These are phyloP conservation scores for Megalops atlanticus DNA, from an alignment of 2,113 vertebrate genomes.

Conservation along the genomic window DNA sequence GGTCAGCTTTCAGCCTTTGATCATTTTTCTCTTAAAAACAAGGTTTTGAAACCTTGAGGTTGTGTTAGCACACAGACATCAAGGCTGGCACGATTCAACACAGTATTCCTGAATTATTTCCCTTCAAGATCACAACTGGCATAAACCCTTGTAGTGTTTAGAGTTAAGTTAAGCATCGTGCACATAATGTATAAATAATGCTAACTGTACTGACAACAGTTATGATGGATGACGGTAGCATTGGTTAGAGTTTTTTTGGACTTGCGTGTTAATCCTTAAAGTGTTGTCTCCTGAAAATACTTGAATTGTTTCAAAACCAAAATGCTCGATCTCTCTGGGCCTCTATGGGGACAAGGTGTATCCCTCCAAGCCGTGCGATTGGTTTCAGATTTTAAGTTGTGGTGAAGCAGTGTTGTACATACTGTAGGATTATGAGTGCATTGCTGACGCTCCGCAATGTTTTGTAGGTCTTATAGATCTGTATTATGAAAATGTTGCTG, in stretches of 20 bases:
- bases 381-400: conserved; percentile 33
- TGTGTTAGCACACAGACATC: not conserved
- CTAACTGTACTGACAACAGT: not conserved
- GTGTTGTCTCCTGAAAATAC: conserved; percentile 29
- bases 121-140: not conserved
- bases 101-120: not conserved
- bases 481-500: conserved; percentile 26
- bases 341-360: not conserved
- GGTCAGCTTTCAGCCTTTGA: not conserved
- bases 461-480: conserved; percentile 80
- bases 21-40: conserved; percentile 17
- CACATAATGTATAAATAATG: not conserved
- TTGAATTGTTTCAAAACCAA: conserved; percentile 18
- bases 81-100: not conserved
- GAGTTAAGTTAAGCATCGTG: not conserved
- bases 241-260: not conserved
- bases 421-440: conserved; percentile 67
- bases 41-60: not conserved
- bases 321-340: not conserved
- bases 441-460: conserved; percentile 67
- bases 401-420: conserved; percentile 64
- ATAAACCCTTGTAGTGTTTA: not conserved
- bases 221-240: not conserved
- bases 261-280: not conserved
- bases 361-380: conserved; percentile 16